Evolutionary conservation across 2,888 invertebrate species (phyloP).

Genomic region (Xiphydria camelus): DNA sequence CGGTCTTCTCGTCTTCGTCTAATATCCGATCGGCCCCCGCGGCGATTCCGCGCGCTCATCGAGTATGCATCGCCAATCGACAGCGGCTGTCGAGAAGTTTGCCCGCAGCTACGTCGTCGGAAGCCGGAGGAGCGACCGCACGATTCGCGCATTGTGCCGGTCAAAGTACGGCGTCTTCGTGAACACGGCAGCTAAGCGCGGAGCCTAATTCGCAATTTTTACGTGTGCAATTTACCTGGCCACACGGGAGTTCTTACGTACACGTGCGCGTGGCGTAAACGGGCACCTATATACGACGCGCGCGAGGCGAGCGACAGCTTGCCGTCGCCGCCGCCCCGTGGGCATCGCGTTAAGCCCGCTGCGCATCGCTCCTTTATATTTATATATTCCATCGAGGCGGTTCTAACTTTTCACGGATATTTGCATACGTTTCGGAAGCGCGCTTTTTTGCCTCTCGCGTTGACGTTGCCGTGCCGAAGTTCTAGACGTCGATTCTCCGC

Average conservation of each 20-base stretch:
- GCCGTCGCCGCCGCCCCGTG: background rate
- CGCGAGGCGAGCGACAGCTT: background rate
- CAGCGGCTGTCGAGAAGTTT: constrained; percentile 30
- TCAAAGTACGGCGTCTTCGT: too few relatives aligned
- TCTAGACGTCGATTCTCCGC: too few relatives aligned
- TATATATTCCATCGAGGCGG: constrained; percentile 38
- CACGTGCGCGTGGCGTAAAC: background rate
- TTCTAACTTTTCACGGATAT: constrained; percentile 42
- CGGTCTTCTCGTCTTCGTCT: constrained; percentile 35
- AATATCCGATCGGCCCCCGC: constrained; percentile 27
- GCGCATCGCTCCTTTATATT: constrained; percentile 21
- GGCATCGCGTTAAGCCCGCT: background rate
- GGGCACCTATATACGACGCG: background rate
- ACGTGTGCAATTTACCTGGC: too few relatives aligned
- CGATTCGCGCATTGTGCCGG: too few relatives aligned
- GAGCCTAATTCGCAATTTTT: too few relatives aligned
- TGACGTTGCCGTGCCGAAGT: too few relatives aligned
- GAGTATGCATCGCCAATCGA: constrained; percentile 49
- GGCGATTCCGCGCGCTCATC: constrained; percentile 38
- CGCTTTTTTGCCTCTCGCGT: constrained; percentile 10
- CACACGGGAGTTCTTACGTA: constrained; percentile 1
- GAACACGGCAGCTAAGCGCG: too few relatives aligned
- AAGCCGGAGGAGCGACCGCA: constrained; percentile 27
- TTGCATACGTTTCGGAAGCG: constrained; percentile 39
- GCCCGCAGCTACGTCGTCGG: constrained; percentile 33